Conservation (phyloP, 2,113 vertebrate species). For the Cheirogaleus medius region DNA sequence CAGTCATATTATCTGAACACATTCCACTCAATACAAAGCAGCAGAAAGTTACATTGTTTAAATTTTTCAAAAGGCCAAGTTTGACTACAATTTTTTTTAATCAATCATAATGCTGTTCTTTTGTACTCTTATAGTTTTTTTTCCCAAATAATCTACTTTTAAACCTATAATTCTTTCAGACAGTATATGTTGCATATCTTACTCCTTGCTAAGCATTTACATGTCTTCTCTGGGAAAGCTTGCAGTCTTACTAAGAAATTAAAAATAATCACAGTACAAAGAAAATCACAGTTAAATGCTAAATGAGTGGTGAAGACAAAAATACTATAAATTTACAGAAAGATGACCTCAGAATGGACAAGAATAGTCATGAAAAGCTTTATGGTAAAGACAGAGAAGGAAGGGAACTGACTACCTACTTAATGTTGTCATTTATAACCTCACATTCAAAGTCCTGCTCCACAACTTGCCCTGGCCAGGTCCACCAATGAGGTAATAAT, state of each 20-base stretch:
- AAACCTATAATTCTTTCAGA: not conserved
- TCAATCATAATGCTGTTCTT: not conserved
- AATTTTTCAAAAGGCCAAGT: not conserved
- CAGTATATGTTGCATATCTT: not conserved
- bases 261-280: not conserved
- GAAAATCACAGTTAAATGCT: not conserved
- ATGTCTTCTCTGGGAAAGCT: not conserved
- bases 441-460: not conserved
- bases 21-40: not conserved
- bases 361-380: not conserved
- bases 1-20: not conserved
- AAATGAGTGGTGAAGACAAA: not conserved
- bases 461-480: not conserved
- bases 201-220: conserved; percentile 10
- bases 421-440: not conserved
- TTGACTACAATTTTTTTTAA: not conserved
- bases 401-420: not conserved
- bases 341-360: not conserved
- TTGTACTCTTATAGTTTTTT: not conserved
- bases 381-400: not conserved
- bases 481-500: not conserved
- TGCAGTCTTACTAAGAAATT: not conserved
- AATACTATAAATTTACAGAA: not conserved
- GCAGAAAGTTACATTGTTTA: conserved; percentile 29
- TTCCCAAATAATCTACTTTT: conserved; percentile 15